These are phyloP conservation scores for Sesia bembeciformis DNA, from an alignment of 2,888 invertebrate genomes.

Conservation along the genomic window DNA sequence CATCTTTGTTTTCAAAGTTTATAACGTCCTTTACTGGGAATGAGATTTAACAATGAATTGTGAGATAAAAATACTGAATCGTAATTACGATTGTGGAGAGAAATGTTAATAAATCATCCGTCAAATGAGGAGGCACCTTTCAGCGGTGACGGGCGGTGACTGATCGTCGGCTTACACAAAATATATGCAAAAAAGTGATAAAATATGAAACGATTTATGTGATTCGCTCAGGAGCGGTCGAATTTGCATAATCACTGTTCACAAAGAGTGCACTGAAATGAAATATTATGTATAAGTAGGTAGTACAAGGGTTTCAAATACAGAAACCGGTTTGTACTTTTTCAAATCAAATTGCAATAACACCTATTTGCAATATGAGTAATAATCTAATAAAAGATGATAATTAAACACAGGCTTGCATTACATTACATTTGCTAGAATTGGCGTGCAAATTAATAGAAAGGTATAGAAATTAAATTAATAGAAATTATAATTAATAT, in stretches of 20 bases:
- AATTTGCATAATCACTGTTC: constrained; percentile 61
- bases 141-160: constrained; percentile 34
- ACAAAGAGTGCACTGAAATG: constrained; percentile 37
- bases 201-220: constrained; percentile 65
- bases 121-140: constrained; percentile 36
- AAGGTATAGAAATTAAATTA: no score
- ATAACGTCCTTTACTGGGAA: not conserved
- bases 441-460: no score
- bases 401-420: no score
- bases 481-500: no score
- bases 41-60: not conserved
- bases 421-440: no score
- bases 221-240: constrained; percentile 40
- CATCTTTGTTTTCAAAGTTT: not conserved
- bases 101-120: constrained; percentile 31
- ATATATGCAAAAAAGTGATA: constrained; percentile 57
- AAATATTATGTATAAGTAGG: constrained; percentile 20
- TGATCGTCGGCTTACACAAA: constrained; percentile 51
- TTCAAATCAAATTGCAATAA: no score
- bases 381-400: no score
- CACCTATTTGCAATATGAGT: no score
- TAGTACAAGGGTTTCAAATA: no score
- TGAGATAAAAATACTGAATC: not conserved
- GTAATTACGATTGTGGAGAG: not conserved
- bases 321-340: no score